These are phyloP conservation scores for Micrastur ruficollis DNA, from an alignment of 2,797 vertebrate species.

Conservation along the genomic window DNA sequence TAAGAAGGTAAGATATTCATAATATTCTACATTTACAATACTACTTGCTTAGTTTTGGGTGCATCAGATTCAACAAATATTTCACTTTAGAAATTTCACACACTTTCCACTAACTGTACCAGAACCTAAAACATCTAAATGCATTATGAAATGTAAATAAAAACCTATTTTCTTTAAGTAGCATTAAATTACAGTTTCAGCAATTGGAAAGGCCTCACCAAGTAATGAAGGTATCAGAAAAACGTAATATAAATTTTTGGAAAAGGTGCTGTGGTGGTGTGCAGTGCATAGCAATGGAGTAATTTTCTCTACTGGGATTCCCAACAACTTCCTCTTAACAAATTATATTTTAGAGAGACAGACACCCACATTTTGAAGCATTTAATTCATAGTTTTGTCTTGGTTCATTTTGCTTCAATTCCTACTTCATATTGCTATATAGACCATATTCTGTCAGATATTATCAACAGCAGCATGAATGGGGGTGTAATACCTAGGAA, in stretches of 20 bases:
- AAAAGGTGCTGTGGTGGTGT: background rate
- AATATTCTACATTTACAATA: background rate
- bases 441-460: background rate
- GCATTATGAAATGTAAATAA: background rate
- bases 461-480: background rate
- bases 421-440: background rate
- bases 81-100: background rate
- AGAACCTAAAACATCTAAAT: background rate
- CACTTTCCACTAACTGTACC: background rate
- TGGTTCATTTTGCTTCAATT: background rate
- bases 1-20: background rate
- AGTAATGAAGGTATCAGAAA: background rate
- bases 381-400: background rate
- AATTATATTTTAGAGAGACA: background rate
- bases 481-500: background rate
- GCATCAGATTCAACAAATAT: background rate
- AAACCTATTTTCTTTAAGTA: background rate
- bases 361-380: background rate
- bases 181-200: background rate
- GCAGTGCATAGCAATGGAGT: background rate
- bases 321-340: background rate
- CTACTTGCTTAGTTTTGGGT: background rate
- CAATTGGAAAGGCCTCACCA: background rate
- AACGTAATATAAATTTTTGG: background rate
- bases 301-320: background rate